Conservation (phyloP, 2,888 invertebrate species). For the Caenorhabditis wallacei region DNA sequence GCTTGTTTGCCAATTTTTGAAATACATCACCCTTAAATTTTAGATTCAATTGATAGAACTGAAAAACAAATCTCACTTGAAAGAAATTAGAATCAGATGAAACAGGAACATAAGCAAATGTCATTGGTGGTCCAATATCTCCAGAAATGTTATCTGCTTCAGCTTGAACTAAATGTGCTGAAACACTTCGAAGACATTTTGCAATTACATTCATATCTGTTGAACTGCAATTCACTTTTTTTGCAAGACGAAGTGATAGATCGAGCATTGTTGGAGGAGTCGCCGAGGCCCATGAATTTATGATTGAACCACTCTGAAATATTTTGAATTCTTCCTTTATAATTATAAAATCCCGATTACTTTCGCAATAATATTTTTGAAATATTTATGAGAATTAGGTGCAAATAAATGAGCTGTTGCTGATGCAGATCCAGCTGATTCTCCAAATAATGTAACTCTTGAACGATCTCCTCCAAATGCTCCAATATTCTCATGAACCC, state of each 20-base stretch:
- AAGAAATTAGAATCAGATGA: constrained; percentile 92
- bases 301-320: constrained; percentile 93
- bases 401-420: constrained; percentile 88
- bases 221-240: constrained; percentile 81
- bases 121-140: constrained; percentile 83
- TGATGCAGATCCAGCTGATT: constrained; percentile 93
- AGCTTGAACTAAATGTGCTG: constrained; percentile 86
- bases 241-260: constrained; percentile 75
- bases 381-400: constrained; percentile 90
- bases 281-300: constrained; percentile 94
- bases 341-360: constrained; percentile 40
- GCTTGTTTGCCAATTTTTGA: constrained; percentile 85
- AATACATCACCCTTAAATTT: constrained; percentile 88
- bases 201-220: constrained; percentile 84
- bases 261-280: constrained; percentile 87
- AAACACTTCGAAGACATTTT: constrained; percentile 88
- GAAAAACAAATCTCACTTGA: constrained; percentile 65
- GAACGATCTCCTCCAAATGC: constrained; percentile 94
- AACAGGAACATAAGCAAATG: constrained; percentile 94
- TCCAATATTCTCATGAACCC: constrained; percentile 94
- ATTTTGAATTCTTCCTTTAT: background rate
- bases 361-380: constrained; percentile 82
- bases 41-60: background rate
- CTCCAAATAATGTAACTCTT: constrained; percentile 87
- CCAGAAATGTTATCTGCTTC: constrained; percentile 80